phyloP scores from a whole-genome alignment of 2,113 vertebrate species.

The Chrysochloris asiatica region DNA sequence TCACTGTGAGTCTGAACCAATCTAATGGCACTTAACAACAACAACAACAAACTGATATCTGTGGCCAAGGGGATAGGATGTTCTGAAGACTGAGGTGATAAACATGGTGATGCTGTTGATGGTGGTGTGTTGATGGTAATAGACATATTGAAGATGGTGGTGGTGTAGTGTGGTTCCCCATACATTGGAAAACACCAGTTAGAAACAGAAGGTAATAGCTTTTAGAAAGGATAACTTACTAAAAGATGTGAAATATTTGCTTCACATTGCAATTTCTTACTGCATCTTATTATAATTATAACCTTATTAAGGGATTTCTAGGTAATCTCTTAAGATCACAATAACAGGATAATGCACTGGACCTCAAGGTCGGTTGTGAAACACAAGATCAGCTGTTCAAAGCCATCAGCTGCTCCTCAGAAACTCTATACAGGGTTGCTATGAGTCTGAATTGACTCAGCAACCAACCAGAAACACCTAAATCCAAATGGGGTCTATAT shows the following conservation, averaged over 20 bases:
- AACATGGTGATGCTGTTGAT: fast-evolving
- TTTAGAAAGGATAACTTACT: not conserved
- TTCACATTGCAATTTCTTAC: not conserved
- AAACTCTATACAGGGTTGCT: too few relatives aligned
- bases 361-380: too few relatives aligned
- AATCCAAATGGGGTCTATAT: not conserved
- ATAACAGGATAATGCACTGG: not conserved
- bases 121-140: fast-evolving
- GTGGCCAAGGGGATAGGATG: not conserved
- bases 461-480: not conserved
- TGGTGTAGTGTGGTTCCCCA: not conserved
- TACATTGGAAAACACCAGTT: not conserved
- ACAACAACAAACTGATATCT: too few relatives aligned
- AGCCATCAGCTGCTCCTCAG: too few relatives aligned
- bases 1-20: too few relatives aligned
- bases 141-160: fast-evolving
- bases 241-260: not conserved
- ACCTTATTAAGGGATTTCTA: not conserved
- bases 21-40: too few relatives aligned
- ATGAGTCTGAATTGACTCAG: too few relatives aligned
- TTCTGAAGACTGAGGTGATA: not conserved
- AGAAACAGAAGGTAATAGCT: not conserved
- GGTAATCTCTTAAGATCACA: not conserved
- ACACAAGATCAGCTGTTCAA: too few relatives aligned
- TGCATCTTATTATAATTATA: not conserved